A percentile compares a stretch with the other conserved stretches of the same genome.
Evolutionary conservation across 2,113 vertebrate species (phyloP).

Genomic region (Cephalophus harveyi): DNA sequence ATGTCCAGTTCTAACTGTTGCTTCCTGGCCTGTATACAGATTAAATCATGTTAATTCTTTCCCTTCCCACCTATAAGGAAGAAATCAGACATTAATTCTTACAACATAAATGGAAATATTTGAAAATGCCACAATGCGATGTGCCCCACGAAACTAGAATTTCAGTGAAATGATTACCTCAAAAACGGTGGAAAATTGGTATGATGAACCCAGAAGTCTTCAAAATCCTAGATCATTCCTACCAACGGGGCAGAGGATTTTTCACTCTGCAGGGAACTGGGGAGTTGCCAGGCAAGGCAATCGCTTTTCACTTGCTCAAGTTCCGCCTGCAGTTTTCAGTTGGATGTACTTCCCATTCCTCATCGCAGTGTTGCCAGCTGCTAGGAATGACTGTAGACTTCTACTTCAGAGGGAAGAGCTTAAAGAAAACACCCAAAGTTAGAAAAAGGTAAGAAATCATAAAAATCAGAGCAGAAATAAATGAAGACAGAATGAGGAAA

Average conservation of each 20-base stretch:
- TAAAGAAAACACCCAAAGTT: not conserved
- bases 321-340: conserved; percentile 24
- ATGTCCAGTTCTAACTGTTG: too few species aligned
- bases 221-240: not conserved
- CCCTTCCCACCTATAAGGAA: not conserved
- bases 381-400: not conserved
- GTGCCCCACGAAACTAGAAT: not conserved
- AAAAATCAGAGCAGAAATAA: not conserved
- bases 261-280: not conserved
- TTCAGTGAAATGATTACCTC: conserved; percentile 7
- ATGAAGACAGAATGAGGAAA: not conserved
- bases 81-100: not conserved
- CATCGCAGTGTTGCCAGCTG: not conserved
- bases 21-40: too few species aligned
- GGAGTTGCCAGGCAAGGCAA: conserved; percentile 25
- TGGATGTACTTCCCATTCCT: not conserved
- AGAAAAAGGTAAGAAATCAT: not conserved
- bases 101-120: not conserved
- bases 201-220: not conserved
- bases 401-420: not conserved
- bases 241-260: not conserved
- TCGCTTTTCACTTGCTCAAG: not conserved
- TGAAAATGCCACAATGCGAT: not conserved
- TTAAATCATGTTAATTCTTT: not conserved
- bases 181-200: not conserved